Evolutionary conservation across 1,140 invertebrate genomes (phyloP).

Genomic region (Heterodera carotae): DNA sequence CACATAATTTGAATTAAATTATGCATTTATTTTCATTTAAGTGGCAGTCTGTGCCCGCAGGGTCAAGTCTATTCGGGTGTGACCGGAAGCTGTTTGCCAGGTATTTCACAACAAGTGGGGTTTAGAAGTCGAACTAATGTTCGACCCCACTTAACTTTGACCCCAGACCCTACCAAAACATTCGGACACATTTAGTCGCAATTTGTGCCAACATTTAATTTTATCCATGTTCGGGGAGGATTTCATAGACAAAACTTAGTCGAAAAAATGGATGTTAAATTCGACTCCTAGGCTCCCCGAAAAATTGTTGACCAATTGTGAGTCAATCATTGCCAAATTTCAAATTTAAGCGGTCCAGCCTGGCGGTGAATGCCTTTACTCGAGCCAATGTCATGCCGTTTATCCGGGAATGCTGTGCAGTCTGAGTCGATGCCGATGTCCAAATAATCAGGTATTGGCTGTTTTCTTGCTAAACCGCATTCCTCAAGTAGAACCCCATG

Average conservation of each 20-base stretch:
- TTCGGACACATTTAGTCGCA: too few species aligned
- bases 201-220: too few species aligned
- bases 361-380: constrained; percentile 57
- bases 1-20: not conserved
- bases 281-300: too few species aligned
- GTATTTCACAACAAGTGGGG: too few species aligned
- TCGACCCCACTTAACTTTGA: too few species aligned
- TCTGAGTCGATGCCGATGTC: constrained; percentile 55
- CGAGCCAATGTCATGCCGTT: constrained; percentile 62
- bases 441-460: constrained; percentile 47
- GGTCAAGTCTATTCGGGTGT: constrained; percentile 58
- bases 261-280: too few species aligned
- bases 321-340: not conserved
- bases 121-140: too few species aligned
- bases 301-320: not conserved
- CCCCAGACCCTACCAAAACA: too few species aligned
- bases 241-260: too few species aligned
- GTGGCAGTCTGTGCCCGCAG: constrained; percentile 50
- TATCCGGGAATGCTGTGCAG: constrained; percentile 60
- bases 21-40: not conserved
- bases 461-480: not conserved
- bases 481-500: too few species aligned
- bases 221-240: too few species aligned
- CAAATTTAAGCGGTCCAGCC: constrained; percentile 39
- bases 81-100: constrained; percentile 60